Percentiles rank a stretch among this genome's conserved stretches.
Evolutionary conservation across 1,140 invertebrate genomes (phyloP).

Genomic region (Drosophila lini): DNA sequence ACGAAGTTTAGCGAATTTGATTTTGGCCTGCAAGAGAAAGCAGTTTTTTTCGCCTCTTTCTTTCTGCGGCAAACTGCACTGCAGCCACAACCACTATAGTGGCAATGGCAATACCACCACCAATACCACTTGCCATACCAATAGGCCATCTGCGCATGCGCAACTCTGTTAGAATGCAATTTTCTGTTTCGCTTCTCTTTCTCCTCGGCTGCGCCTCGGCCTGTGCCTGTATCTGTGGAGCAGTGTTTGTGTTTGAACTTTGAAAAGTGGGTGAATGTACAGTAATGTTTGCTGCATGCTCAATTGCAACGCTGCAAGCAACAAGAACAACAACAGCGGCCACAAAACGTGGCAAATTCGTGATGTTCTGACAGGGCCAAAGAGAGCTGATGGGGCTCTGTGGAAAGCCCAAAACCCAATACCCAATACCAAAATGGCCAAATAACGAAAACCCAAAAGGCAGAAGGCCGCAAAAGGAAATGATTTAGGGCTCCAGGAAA

Average conservation of each 20-base stretch:
- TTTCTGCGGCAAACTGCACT: constrained; percentile 61
- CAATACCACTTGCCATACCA: constrained; percentile 11
- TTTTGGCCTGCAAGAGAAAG: constrained; percentile 80
- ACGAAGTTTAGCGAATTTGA: constrained; percentile 69
- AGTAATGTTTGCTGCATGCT: constrained; percentile 83
- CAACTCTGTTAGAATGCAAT: constrained; percentile 78
- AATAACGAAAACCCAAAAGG: constrained; percentile 12
- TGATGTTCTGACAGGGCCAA: constrained; percentile 72
- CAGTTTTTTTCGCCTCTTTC: constrained; percentile 68
- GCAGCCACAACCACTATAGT: constrained; percentile 34
- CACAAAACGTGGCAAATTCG: constrained; percentile 76
- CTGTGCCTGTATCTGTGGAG: constrained; percentile 29
- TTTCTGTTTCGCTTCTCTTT: constrained; percentile 78
- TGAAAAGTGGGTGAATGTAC: constrained; percentile 84
- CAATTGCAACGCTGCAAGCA: constrained; percentile 65
- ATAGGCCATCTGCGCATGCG: constrained; percentile 66
- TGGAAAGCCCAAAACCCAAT: constrained; percentile 18
- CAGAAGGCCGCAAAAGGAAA: constrained; percentile 29
- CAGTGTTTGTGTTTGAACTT: constrained; percentile 76
- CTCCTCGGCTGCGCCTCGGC: constrained; percentile 21
- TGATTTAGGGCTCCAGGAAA: constrained; percentile 31
- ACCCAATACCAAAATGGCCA: constrained; percentile 7
- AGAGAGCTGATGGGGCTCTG: constrained; percentile 15
- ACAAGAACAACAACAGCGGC: constrained; percentile 24
- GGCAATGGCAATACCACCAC: constrained; percentile 29